Conservation (phyloP, 2,113 vertebrate species). For the Furnarius figulus region DNA sequence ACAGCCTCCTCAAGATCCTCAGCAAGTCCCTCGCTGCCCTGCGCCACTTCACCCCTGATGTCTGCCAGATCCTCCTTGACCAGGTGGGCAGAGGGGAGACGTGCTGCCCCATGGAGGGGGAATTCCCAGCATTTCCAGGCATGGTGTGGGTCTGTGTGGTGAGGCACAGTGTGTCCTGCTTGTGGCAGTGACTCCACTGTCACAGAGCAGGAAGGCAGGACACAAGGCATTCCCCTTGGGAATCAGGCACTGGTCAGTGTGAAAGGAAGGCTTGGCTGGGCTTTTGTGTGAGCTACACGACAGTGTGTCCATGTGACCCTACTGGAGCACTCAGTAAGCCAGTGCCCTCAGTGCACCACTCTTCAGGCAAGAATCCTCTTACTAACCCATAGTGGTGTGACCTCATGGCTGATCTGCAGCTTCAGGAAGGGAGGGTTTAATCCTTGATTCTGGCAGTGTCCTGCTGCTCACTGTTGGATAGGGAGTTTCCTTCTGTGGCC, state of each 20-base stretch:
- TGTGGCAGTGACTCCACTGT: background rate
- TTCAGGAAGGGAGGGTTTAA: background rate
- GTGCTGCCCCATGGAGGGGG: background rate
- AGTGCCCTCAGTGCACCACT: background rate
- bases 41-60: constrained; percentile 94
- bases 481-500: background rate
- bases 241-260: background rate
- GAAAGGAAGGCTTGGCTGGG: background rate
- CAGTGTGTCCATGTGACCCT: rapidly evolving
- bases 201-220: background rate
- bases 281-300: background rate
- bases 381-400: background rate
- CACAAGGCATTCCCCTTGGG: background rate
- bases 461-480: background rate
- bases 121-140: background rate
- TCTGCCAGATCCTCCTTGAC: constrained; percentile 95
- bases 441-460: background rate
- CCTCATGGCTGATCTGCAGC: background rate
- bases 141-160: background rate
- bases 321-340: background rate
- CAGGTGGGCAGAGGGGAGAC: constrained; percentile 77
- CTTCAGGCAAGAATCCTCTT: background rate
- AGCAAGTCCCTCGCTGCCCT: constrained; percentile 92
- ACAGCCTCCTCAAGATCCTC: constrained; percentile 95
- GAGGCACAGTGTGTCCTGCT: background rate